Evolutionary conservation across 2,797 vertebrate species (phyloP).

Genomic region (Simalia tracyae): DNA sequence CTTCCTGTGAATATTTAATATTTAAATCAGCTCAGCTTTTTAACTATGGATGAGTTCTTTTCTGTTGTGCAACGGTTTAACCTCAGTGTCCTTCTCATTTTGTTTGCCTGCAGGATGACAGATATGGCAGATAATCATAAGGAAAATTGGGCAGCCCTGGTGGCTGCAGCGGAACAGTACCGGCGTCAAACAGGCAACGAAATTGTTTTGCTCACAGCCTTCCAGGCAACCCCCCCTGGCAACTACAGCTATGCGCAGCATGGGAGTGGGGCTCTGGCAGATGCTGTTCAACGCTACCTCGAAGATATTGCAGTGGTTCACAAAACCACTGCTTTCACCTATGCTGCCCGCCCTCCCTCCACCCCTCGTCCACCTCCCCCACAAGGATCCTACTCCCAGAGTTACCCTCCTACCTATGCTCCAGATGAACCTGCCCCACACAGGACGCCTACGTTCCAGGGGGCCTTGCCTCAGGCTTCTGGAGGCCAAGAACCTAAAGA

Average conservation of each 20-base stretch:
- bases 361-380: conserved; percentile 59
- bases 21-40: not conserved
- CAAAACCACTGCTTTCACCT: conserved; percentile 75
- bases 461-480: not conserved
- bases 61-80: not conserved
- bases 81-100: not conserved
- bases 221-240: conserved; percentile 74
- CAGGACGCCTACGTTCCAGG: not conserved
- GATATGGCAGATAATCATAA: conserved; percentile 88
- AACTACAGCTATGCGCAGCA: conserved; percentile 83
- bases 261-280: conserved; percentile 84
- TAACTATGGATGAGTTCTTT: not conserved
- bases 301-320: conserved; percentile 90
- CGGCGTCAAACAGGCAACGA: conserved; percentile 87
- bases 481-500: conserved; percentile 71
- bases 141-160: conserved; percentile 86
- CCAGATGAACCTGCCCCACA: conserved; percentile 33
- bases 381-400: conserved; percentile 78
- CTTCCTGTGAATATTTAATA: not conserved
- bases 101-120: conserved; percentile 57
- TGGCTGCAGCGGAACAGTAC: conserved; percentile 83
- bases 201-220: conserved; percentile 85
- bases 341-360: conserved; percentile 43
- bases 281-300: conserved; percentile 83
- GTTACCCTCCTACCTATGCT: conserved; percentile 82